Evolutionary conservation across 2,113 vertebrate species (phyloP).

Genomic region (Channa maculata): DNA sequence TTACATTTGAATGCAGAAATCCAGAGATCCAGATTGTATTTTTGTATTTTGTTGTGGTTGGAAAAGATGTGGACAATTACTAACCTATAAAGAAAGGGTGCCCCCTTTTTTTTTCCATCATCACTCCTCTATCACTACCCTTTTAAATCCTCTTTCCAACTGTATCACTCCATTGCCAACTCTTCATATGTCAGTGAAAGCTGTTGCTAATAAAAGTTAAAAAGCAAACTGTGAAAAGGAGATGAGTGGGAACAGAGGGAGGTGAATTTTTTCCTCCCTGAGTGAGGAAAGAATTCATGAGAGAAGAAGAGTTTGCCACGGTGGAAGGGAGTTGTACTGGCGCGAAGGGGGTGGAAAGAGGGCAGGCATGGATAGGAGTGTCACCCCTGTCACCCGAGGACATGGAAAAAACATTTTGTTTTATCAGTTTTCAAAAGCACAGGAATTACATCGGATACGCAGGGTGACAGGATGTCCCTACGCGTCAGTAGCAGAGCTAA

Average conservation of each 20-base stretch:
- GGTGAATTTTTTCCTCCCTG: conserved; percentile 73
- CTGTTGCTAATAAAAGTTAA: conserved; percentile 83
- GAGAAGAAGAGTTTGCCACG: conserved; percentile 14
- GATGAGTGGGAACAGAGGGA: conserved; percentile 72
- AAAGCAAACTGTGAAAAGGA: conserved; percentile 79
- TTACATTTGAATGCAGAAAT: not conserved
- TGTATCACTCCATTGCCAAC: conserved; percentile 43
- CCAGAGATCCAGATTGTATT: not conserved
- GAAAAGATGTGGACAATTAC: conserved; percentile 36
- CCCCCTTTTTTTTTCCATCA: conserved; percentile 29
- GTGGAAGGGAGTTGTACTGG: conserved; percentile 46
- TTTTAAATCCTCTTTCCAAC: conserved; percentile 22
- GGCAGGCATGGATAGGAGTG: conserved; percentile 64
- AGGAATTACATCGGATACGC: conserved; percentile 80
- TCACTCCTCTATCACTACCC: conserved; percentile 17
- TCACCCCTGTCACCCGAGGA: conserved; percentile 74
- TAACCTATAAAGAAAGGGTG: conserved; percentile 21
- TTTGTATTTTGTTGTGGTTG: conserved; percentile 10
- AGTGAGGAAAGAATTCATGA: conserved; percentile 49
- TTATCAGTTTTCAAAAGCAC: conserved; percentile 79
- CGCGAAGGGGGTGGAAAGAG: conserved; percentile 26
- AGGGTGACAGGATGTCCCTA: conserved; percentile 78
- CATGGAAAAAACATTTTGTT: conserved; percentile 76
- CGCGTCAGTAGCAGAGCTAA: conserved; percentile 55
- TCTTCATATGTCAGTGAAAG: conserved; percentile 74